These are phyloP conservation scores for Drosophila oshimai DNA, from an alignment of 1,140 invertebrate genomes.

Conservation along the genomic window DNA sequence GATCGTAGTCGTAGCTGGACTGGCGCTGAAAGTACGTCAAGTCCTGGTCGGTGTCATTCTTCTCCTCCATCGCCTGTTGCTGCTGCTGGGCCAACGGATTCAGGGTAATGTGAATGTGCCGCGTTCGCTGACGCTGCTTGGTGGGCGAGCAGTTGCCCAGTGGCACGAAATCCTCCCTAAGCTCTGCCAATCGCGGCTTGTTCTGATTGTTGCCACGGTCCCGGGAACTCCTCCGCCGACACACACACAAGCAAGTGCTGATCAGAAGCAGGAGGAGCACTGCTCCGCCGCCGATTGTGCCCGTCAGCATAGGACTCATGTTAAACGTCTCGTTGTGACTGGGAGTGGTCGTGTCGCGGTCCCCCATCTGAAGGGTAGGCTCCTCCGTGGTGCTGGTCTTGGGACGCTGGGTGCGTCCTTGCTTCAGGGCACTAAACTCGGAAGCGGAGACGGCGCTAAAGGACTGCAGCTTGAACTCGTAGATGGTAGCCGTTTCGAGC, in stretches of 20 bases:
- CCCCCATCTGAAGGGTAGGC: slow-evolving; percentile 12
- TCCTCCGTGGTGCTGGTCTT: slow-evolving; percentile 48
- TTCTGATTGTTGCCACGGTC: slow-evolving; percentile 70
- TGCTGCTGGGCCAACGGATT: slow-evolving; percentile 85
- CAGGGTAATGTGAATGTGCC: slow-evolving; percentile 87
- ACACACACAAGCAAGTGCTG: slow-evolving; percentile 79
- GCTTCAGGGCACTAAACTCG: slow-evolving; percentile 91
- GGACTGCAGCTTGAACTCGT: slow-evolving; percentile 95
- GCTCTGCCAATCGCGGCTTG: slow-evolving; percentile 71
- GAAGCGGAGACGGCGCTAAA: slow-evolving; percentile 93
- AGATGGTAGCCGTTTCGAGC: slow-evolving; percentile 90
- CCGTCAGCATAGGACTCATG: slow-evolving; percentile 54
- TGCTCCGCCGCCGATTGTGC: slow-evolving; percentile 62
- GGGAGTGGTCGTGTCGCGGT: slow-evolving; percentile 58
- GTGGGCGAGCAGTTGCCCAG: slow-evolving; percentile 66
- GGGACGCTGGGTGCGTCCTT: slow-evolving; percentile 86
- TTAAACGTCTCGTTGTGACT: slow-evolving; percentile 63
- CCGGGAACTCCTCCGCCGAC: slow-evolving; percentile 56
- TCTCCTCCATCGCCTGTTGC: slow-evolving; percentile 49
- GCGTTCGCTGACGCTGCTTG: slow-evolving; percentile 57
- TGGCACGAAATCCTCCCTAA: slow-evolving; percentile 71
- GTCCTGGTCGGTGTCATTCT: slow-evolving; percentile 51
- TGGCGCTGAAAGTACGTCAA: slow-evolving; percentile 54
- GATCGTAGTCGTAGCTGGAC: slow-evolving; percentile 48
- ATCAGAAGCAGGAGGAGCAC: slow-evolving; percentile 58